phyloP scores from a whole-genome alignment of 2,888 invertebrate species.

The Eumerus sabulonum region DNA sequence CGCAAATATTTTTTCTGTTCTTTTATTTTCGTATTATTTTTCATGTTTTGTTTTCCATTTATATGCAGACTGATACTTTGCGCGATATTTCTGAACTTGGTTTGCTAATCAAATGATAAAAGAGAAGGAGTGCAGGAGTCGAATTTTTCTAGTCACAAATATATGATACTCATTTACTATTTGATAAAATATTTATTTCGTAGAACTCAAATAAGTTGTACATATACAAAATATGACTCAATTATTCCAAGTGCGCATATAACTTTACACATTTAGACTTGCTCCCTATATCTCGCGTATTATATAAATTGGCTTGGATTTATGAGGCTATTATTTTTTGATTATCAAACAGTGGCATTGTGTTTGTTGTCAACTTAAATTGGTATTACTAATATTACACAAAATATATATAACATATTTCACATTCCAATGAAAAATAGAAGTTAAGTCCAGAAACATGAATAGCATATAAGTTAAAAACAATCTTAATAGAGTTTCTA shows the following conservation, averaged over 20 bases:
- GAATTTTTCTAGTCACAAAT: conserved; percentile 60
- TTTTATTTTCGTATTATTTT: conserved; percentile 20
- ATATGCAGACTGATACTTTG: neutral
- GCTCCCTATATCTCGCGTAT: conserved; percentile 25
- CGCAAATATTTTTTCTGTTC: neutral
- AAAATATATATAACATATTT: conserved; percentile 35
- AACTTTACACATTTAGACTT: conserved; percentile 15
- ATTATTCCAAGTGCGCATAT: conserved; percentile 14
- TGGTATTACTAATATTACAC: conserved; percentile 65
- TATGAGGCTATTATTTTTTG: conserved; percentile 21
- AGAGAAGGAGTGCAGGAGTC: neutral
- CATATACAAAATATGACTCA: conserved; percentile 18
- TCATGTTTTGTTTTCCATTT: neutral
- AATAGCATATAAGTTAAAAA: conserved; percentile 40
- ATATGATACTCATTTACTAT: conserved; percentile 57
- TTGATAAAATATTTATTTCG: conserved; percentile 12
- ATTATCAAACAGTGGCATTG: conserved; percentile 25
- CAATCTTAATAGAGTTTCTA: conserved; percentile 57
- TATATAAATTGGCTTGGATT: conserved; percentile 24
- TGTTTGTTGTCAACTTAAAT: conserved; percentile 34
- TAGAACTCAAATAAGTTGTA: neutral
- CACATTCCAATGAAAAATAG: conserved; percentile 59
- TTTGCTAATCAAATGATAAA: conserved; percentile 35
- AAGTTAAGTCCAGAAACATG: conserved; percentile 48
- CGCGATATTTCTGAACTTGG: conserved; percentile 23